Percentiles rank a stretch among this genome's conserved stretches.
These are phyloP conservation scores for Leucophenga maculata DNA, from an alignment of 2,888 invertebrate genomes.

Conservation along the genomic window DNA sequence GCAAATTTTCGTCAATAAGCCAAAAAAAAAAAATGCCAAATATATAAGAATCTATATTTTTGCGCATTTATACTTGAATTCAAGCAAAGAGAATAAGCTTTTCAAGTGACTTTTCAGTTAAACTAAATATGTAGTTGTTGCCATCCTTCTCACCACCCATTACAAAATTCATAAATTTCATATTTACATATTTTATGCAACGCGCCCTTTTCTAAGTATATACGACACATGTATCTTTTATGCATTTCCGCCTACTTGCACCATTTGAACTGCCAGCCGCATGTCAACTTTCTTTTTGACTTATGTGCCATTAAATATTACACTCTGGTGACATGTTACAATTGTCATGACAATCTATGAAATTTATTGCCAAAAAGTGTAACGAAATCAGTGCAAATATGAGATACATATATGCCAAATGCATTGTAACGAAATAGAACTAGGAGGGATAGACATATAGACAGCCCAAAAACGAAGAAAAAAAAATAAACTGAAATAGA, in stretches of 20 bases:
- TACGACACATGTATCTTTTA: not conserved
- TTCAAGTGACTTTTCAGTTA: no score
- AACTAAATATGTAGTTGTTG: not conserved
- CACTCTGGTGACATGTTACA: conserved; percentile 50
- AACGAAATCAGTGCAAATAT: conserved; percentile 21
- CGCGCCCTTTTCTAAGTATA: not conserved
- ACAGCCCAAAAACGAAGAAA: not conserved
- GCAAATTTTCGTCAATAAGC: no score
- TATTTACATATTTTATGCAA: not conserved
- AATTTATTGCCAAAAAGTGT: conserved; percentile 23
- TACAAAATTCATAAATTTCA: conserved; percentile 11
- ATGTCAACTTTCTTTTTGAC: conserved; percentile 1
- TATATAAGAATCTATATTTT: no score
- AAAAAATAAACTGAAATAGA: not conserved
- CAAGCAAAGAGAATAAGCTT: no score
- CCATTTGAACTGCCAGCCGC: no score
- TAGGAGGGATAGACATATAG: not conserved
- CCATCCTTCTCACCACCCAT: conserved; percentile 10
- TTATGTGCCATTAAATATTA: conserved; percentile 21
- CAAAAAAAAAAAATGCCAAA: no score
- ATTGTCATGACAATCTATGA: conserved; percentile 57
- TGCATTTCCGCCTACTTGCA: not conserved
- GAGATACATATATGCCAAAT: not conserved
- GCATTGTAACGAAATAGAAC: not conserved
- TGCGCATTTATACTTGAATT: no score